Base-by-base conservation (phyloP, 2,113 vertebrate genomes). In the Proterorhinus semilunaris region DNA sequence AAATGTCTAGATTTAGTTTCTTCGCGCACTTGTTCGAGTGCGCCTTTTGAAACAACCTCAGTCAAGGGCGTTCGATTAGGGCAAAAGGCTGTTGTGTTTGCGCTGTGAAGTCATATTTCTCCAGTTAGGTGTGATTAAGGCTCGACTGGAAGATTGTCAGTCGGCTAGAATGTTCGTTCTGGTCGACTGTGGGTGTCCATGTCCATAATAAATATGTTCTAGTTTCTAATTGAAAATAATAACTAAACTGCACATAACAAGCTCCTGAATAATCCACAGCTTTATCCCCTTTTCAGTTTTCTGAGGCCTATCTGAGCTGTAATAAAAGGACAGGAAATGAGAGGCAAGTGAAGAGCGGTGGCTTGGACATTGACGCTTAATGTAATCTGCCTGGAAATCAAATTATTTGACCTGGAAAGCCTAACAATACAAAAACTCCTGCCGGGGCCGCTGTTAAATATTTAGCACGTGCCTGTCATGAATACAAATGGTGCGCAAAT, bases 401-500 rank as follows among this genome's bases (percentile, higher is more conserved):
- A 97, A 97, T 96, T 94, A 95, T 96, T 95, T 96, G 95, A 95
- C 96, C 95, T 94, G 92, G 87, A 90, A 90, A 93, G 92, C 93
- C 93, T 92, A 87, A 91, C 84, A 69, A 87, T 93, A 94, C 94
- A 93, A 94, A 58, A 90, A 92, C 93, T 96, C 93, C 94, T 87
- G 92, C 93, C 93, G 93, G 83, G 55, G 93, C 93, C 90, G 94
- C 95, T 96, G 93, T 94, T 96, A 92, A 95, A 96, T 98, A 97
- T 97, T 95, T 96, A 96, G 95, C 92, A 84, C 91, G 91, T 92
- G 88, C 92, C 93, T 93, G 90, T 95, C 96, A 97, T 98, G 96
- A 98, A 98, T 98, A 98, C 95, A 96, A 95, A 98, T 98, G 78
- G 91, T 84, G 92, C 94, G 92, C 95, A 99, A 98, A 99, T 98